Conservation (phyloP, 2,888 invertebrate genomes). For the Nasonovia ribisnigri region DNA sequence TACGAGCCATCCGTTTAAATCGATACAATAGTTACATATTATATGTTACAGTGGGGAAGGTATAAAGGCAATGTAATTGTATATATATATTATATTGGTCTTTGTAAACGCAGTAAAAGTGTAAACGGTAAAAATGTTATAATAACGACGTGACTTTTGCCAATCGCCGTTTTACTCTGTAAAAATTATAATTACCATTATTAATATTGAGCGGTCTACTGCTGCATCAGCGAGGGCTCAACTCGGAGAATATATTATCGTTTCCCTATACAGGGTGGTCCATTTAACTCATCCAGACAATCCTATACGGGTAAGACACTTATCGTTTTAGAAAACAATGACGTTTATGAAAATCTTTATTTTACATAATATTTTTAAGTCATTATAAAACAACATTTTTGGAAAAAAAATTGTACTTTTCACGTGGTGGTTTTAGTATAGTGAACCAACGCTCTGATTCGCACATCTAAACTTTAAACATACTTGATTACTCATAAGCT, state of each 20-base stretch:
- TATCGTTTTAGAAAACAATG: no score
- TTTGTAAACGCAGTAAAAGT: not conserved
- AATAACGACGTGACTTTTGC: slow-evolving; percentile 3
- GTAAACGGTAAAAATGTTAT: not conserved
- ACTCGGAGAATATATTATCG: not conserved
- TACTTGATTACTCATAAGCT: no score
- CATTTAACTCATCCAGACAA: no score
- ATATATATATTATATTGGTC: not conserved
- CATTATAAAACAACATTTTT: no score
- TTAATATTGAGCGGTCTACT: not conserved
- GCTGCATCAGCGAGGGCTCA: not conserved
- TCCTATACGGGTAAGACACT: no score
- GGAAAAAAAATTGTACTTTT: no score
- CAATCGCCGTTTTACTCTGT: not conserved
- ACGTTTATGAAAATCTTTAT: no score
- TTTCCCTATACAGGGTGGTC: not conserved
- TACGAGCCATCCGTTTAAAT: not conserved
- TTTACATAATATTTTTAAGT: no score
- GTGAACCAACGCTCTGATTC: no score
- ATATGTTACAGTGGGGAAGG: not conserved
- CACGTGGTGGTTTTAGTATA: no score
- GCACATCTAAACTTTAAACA: no score
- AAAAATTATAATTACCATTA: not conserved
- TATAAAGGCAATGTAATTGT: not conserved
- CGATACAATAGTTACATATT: not conserved